Evolutionary conservation across 1,140 invertebrate genomes (phyloP).

Genomic region (Aphelenchoides besseyi): DNA sequence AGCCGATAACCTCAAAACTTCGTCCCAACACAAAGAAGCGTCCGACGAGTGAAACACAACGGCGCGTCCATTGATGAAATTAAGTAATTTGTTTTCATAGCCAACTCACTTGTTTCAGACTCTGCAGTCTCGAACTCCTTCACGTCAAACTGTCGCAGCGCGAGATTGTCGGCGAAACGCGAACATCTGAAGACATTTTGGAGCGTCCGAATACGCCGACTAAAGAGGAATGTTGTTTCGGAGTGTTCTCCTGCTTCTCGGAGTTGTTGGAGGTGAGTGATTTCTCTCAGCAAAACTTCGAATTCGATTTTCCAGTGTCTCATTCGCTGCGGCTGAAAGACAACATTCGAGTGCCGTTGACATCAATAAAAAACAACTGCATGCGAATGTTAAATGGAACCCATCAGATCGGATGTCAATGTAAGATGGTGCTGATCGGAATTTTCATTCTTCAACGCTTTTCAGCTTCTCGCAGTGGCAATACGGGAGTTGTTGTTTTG

Average conservation of each 20-base stretch:
- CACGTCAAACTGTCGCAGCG: background rate
- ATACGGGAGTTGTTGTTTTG: background rate
- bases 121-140: too few relatives aligned
- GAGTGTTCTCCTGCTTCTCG: conserved; percentile 7
- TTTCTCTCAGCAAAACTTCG: background rate
- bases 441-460: background rate
- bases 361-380: conserved; percentile 2
- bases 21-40: too few relatives aligned
- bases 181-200: background rate
- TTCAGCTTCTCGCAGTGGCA: background rate
- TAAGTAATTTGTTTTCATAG: too few relatives aligned
- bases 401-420: conserved; percentile 18
- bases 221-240: conserved; percentile 4
- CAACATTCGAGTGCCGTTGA: conserved; percentile 10
- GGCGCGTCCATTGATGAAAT: too few relatives aligned
- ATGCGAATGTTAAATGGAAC: conserved; percentile 22
- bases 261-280: conserved; percentile 1
- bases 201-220: background rate
- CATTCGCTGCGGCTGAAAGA: conserved; percentile 15
- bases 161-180: background rate
- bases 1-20: too few relatives aligned
- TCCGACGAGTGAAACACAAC: too few relatives aligned
- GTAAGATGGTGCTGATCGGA: background rate
- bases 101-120: too few relatives aligned
- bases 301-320: conserved; percentile 17